Evolutionary conservation across 2,113 vertebrate species (phyloP).

Genomic region (Chaetodon trifascialis): DNA sequence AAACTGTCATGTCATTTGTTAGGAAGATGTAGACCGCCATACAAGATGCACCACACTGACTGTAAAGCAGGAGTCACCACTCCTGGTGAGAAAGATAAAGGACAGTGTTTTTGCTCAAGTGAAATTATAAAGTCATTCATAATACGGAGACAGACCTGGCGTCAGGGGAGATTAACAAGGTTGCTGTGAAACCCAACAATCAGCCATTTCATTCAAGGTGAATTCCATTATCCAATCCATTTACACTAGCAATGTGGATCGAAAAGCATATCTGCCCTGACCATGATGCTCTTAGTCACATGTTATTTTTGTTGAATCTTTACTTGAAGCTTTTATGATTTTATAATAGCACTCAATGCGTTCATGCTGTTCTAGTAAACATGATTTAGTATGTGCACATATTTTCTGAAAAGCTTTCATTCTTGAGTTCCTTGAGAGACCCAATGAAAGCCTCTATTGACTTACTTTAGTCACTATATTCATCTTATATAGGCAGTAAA

Average conservation of each 20-base stretch:
- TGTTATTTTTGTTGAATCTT: background rate
- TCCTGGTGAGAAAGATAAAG: background rate
- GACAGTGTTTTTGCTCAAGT: background rate
- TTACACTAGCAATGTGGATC: background rate
- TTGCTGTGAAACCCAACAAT: background rate
- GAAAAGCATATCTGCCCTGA: background rate
- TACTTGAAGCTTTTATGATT: background rate
- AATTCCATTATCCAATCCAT: conserved; percentile 6
- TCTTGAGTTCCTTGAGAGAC: background rate
- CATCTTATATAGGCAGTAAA: background rate
- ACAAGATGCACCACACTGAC: background rate
- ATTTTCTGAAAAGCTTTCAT: background rate
- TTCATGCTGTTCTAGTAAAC: background rate
- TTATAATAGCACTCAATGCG: background rate
- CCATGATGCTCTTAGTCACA: background rate
- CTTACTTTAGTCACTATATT: background rate
- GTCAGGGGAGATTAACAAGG: background rate
- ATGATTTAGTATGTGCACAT: background rate
- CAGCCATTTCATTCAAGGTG: conserved; percentile 13
- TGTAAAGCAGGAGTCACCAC: background rate
- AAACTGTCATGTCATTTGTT: no score
- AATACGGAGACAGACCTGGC: no score
- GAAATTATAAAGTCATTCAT: background rate
- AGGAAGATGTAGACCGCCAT: no score
- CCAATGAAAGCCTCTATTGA: background rate